Conservation (phyloP, 1,140 invertebrate genomes). For the Drosophila jambulina region DNA sequence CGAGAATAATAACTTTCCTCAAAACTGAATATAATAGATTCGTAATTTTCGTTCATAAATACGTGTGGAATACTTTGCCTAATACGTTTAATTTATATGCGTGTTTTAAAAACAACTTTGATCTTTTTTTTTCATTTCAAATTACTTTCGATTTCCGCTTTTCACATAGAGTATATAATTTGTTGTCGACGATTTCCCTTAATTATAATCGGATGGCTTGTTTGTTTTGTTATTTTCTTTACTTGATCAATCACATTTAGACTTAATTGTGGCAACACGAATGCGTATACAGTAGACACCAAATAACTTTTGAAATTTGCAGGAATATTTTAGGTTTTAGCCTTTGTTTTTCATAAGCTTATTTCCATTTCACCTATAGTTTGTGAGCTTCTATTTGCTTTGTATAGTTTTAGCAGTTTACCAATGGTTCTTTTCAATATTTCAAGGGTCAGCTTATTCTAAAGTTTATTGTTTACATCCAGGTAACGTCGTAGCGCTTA, state of each 20-base stretch:
- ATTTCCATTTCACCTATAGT: slow-evolving; percentile 27
- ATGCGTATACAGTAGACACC: slow-evolving; percentile 32
- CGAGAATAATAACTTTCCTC: not conserved
- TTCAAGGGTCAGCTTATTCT: not conserved
- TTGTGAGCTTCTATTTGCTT: not conserved
- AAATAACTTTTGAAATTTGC: not conserved
- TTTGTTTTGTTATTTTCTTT: not conserved
- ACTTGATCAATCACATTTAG: slow-evolving; percentile 16
- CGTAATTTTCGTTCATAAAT: not conserved
- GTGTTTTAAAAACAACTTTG: not conserved
- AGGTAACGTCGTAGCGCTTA: slow-evolving; percentile 59
- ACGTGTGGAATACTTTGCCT: not conserved
- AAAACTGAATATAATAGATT: not conserved
- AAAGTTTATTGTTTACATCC: slow-evolving; percentile 23
- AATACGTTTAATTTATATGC: not conserved
- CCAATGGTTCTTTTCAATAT: not conserved
- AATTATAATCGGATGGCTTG: not conserved
- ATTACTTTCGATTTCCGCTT: not conserved
- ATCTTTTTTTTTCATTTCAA: not conserved
- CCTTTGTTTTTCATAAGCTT: not conserved
- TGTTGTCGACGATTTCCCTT: not conserved
- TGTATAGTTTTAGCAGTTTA: not conserved
- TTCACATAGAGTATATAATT: not conserved
- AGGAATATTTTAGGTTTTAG: not conserved
- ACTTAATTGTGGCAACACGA: slow-evolving; percentile 6